Evolutionary conservation across 2,888 invertebrate species (phyloP).

Genomic region (Cephus nigrinus): DNA sequence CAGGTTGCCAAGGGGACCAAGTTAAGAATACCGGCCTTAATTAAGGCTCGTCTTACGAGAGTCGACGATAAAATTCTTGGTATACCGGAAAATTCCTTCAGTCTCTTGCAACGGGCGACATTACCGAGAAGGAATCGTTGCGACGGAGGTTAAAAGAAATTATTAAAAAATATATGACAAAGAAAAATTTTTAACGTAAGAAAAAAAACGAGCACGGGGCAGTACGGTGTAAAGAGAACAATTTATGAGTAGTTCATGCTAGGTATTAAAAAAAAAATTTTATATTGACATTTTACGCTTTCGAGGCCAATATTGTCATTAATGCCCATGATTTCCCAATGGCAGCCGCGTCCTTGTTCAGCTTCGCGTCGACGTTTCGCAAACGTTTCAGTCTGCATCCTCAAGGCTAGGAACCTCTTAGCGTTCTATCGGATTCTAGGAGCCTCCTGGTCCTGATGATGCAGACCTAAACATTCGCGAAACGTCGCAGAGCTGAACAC

Average conservation of each 20-base stretch:
- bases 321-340: too few relatives aligned
- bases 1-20: background rate
- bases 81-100: background rate
- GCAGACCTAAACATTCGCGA: too few relatives aligned
- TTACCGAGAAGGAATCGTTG: background rate
- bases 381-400: too few relatives aligned
- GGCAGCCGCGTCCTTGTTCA: too few relatives aligned
- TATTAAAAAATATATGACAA: background rate
- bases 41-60: background rate
- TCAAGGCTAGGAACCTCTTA: too few relatives aligned
- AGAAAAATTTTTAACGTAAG: background rate
- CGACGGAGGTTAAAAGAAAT: background rate
- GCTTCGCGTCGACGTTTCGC: too few relatives aligned
- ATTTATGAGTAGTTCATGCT: background rate
- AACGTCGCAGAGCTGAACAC: too few relatives aligned
- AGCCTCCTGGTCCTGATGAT: too few relatives aligned
- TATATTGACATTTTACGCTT: too few relatives aligned
- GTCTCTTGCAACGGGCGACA: background rate
- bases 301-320: too few relatives aligned
- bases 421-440: too few relatives aligned
- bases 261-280: background rate
- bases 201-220: background rate
- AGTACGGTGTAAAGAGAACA: background rate
- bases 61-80: background rate
- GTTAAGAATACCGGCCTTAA: background rate